Conservation (phyloP, 1,140 invertebrate genomes). For the Sweltsa coloradensis region DNA sequence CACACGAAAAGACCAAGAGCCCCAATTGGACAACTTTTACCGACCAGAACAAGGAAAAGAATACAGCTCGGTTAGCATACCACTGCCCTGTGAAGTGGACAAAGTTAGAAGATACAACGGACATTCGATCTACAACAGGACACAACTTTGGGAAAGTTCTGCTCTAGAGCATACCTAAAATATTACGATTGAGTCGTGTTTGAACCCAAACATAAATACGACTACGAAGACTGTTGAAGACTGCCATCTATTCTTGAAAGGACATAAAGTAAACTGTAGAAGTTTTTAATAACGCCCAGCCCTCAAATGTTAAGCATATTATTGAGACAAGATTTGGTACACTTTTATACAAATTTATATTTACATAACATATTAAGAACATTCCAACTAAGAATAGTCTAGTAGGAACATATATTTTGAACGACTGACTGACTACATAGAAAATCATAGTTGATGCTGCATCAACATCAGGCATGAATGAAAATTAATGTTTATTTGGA, state of each 20-base stretch:
- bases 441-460: no score
- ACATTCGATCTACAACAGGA: constrained; percentile 23
- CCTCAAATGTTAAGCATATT: no score
- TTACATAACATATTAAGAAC: no score
- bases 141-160: neutral
- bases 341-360: no score
- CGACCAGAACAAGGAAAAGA: constrained; percentile 21
- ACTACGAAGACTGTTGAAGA: constrained; percentile 37
- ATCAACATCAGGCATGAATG: no score
- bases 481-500: no score
- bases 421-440: no score
- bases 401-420: no score
- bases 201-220: constrained; percentile 28
- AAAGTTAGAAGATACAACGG: constrained; percentile 20
- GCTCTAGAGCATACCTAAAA: neutral
- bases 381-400: no score
- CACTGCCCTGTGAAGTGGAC: constrained; percentile 16
- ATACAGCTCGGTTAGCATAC: constrained; percentile 18
- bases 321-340: no score
- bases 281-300: no score
- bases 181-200: constrained; percentile 16
- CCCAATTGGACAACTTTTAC: constrained; percentile 26
- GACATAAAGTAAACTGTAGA: neutral
- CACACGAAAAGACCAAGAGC: constrained; percentile 22
- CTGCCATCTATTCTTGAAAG: constrained; percentile 11